phyloP scores from a whole-genome alignment of 1,140 invertebrate species.

The Pentalonia nigronervosa region DNA sequence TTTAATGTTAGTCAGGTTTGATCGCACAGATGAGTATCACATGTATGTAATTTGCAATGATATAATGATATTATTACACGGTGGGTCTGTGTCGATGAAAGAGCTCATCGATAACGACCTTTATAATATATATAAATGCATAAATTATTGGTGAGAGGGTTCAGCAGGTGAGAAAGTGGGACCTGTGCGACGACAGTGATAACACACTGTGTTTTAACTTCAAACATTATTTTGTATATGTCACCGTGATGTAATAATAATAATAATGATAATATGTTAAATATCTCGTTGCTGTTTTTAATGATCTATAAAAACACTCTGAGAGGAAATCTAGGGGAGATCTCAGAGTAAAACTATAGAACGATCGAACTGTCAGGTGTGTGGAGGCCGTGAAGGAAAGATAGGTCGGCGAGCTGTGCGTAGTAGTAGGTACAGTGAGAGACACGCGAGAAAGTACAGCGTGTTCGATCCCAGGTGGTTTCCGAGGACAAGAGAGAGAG shows the following conservation, averaged over 20 bases:
- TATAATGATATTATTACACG: neutral
- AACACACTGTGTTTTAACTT: neutral
- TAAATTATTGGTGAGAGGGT: neutral
- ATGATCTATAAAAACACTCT: neutral
- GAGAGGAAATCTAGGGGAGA: neutral
- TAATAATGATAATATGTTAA: neutral
- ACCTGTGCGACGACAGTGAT: neutral
- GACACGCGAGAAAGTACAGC: neutral
- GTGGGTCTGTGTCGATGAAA: neutral
- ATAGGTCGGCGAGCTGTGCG: neutral
- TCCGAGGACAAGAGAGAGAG: conserved; percentile 36
- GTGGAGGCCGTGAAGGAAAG: neutral
- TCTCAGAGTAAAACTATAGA: neutral
- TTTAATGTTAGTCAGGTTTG: neutral
- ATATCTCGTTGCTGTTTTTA: neutral
- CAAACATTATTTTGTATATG: neutral
- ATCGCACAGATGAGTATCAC: neutral
- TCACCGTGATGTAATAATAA: neutral
- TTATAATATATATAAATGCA: neutral
- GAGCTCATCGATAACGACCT: no score
- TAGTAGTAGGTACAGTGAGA: neutral
- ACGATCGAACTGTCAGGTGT: neutral
- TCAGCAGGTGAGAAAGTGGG: neutral
- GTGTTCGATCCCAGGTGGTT: conserved; percentile 50
- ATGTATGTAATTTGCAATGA: neutral